phyloP scores from a whole-genome alignment of 1,140 invertebrate species.

The Arctopsyche grandis region DNA sequence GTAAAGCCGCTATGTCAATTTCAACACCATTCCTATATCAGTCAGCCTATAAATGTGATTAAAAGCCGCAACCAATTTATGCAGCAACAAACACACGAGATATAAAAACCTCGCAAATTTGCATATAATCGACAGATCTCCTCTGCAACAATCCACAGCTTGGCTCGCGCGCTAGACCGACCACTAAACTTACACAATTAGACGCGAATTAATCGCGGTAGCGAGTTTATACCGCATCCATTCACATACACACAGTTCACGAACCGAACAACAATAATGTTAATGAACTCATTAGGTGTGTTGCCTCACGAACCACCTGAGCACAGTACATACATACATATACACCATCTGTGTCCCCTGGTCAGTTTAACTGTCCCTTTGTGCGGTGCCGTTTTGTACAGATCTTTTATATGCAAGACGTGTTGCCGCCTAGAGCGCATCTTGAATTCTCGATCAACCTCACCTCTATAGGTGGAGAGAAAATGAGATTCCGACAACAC shows the following conservation, averaged over 20 bases:
- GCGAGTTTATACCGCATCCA: neutral
- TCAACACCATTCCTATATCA: too few species aligned
- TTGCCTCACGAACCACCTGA: slow-evolving; percentile 8
- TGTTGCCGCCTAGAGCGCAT: too few species aligned
- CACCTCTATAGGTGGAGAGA: too few species aligned
- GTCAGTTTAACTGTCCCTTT: too few species aligned
- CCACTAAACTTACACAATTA: neutral
- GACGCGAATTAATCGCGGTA: slow-evolving; percentile 10
- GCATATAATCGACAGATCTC: neutral
- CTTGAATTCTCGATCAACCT: too few species aligned
- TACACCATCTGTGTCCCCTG: neutral
- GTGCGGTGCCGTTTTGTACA: too few species aligned
- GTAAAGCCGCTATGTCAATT: too few species aligned
- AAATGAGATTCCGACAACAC: too few species aligned
- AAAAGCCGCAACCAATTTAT: too few species aligned
- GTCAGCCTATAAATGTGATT: too few species aligned
- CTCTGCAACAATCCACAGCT: neutral
- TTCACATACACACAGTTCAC: neutral
- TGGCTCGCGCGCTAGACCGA: neutral
- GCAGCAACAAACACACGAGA: too few species aligned
- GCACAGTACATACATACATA: neutral
- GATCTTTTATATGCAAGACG: too few species aligned
- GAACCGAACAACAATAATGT: slow-evolving; percentile 18
- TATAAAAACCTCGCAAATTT: neutral
- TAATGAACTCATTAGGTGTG: slow-evolving; percentile 24